Conservation (phyloP, 2,797 vertebrate genomes). For the Propithecus perrieri region DNA sequence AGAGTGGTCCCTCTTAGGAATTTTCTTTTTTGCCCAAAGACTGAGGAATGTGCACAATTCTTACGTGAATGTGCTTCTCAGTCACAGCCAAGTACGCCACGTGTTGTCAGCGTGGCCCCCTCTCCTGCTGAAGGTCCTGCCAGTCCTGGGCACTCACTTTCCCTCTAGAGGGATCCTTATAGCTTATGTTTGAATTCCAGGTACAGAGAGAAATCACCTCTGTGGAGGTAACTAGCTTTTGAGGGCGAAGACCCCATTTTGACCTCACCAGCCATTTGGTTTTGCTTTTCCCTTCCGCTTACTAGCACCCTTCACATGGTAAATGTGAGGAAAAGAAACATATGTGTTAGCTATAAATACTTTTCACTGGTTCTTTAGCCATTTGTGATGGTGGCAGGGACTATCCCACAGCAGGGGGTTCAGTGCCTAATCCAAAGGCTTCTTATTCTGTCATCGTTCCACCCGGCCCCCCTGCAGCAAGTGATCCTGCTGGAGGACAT, state of each 20-base stretch:
- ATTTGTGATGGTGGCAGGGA: neutral
- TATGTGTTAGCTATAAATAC: neutral
- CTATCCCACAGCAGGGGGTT: too few species aligned
- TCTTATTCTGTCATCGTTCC: neutral
- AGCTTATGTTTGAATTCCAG: neutral
- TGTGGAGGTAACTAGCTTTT: neutral
- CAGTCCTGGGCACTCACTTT: neutral
- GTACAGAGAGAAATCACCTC: neutral
- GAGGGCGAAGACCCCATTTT: neutral
- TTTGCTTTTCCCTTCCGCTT: neutral
- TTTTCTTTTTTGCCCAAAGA: neutral
- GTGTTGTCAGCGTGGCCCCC: too few species aligned
- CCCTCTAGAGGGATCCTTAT: too few species aligned
- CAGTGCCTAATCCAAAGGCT: neutral
- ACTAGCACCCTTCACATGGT: neutral
- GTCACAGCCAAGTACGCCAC: neutral
- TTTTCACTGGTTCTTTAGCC: neutral
- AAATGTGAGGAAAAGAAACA: neutral
- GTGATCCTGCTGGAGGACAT: neutral
- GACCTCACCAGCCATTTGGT: neutral
- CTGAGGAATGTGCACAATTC: neutral
- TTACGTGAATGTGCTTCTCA: neutral
- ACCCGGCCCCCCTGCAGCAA: neutral
- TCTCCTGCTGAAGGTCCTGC: neutral
- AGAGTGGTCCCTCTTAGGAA: neutral